Base-by-base conservation (phyloP, 2,113 vertebrate genomes). In the Sapayoa aenigma region DNA sequence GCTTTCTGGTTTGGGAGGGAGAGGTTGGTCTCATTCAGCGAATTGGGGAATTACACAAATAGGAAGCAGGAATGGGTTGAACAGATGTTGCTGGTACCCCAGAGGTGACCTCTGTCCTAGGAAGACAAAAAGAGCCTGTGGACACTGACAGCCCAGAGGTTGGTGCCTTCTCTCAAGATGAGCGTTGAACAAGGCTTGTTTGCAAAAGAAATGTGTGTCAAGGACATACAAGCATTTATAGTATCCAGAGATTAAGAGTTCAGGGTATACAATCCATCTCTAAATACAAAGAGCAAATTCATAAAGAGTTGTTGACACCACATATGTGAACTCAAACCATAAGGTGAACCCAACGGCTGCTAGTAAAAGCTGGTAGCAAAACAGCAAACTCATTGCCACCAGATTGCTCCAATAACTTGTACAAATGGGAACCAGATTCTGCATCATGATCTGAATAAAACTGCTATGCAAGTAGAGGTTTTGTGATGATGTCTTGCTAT, bases 321-420 rank as follows among this genome's bases (percentile, higher is more conserved):
- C 39, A 2, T 23, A 23, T 20, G 44, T 95, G 95, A 96, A 89
- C 93, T 95, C 66, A 78, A 89, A 63, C 66, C 69, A 58, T n/a
- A 23, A 74, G 33, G 88, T 92, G 78, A 94, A 60, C 66, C 47
- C 42, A 66, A 56, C 0, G 1, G 33, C 89, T 84, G 19, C 65
- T 35, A n/a, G 55, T 68, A 56, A 95, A 55, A 56, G 46, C 69
- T 95, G 95, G 95, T 95, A 94, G 84, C 89, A 90, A 23, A 83
- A 37, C 23, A 52, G 77, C 66, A 76, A 93, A 91, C 65, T 93
- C 85, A 55, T 7, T 83, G 77, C 9, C 68, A 52, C 60, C 72
- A 72, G 46, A 31, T 56, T 53, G 59, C 23, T 87, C 50, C 37
- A 77, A 83, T 85, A 78, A 86, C 55, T 74, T 35, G 44, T 68